Evolutionary conservation across 2,888 invertebrate genomes (phyloP), one percentile per base, ranked within the genome.

Genomic region (Cosmopolites sordidus): DNA sequence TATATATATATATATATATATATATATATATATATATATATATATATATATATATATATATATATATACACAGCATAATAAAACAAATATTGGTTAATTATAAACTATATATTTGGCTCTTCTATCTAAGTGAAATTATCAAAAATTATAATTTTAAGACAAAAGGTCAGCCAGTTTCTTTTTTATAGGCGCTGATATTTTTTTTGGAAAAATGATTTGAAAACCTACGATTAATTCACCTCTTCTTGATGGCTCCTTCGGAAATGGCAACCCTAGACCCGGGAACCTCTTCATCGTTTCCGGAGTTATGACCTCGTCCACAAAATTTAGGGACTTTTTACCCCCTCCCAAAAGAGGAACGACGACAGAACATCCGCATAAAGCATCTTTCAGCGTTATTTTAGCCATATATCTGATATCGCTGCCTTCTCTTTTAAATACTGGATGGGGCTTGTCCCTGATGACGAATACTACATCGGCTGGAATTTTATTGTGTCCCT

Each of bases 381-480:
- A 76, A 15, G 96, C 92, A 81, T 93, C 81, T 76, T 89, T 89
- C 14, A 97, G 77, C 43, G 84, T 83, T 46, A 96, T 77, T 68
- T 86, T 89, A 11, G 89, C 89, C 12, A 84, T 84, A 70, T 89
- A 95, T 72, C 86, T 82, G 65, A 97, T 79, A 73, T 97, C 94
- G 69, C 88, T 89, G 64, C 93, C 95, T 72, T 95, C 95, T 49
- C 96, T 78, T 72, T 87, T 91, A 76, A 93, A 97, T 39, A 79
- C 70, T 9, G 85, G 76, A 74, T 96, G 90, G 1, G 92, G 88
- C 72, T 94, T 95, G 73, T 96, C 96, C 61, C 89, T 80, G 64
- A 96, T 92, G 59, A 93, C 91, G 74, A 97, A 96, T 22, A 95
- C 88, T 46, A 96, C 88, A 70, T 96, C 96, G 0, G 96, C 95